Conservation (phyloP, 2,113 vertebrate genomes). For the Rhinogobius similis region DNA sequence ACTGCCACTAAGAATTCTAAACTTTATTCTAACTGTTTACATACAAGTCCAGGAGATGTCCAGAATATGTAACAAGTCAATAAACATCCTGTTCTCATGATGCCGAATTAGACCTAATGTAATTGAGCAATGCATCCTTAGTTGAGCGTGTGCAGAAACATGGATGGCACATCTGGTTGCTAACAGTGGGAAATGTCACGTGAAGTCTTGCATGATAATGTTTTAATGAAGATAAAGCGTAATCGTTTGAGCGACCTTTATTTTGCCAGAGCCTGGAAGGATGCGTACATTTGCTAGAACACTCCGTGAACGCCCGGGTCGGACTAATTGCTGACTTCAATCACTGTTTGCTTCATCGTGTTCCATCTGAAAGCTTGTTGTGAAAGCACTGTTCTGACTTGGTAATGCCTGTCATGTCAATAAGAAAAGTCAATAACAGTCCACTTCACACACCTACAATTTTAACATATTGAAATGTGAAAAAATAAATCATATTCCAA, state of each 20-base stretch:
- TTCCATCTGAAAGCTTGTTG: not conserved
- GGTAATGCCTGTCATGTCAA: not conserved
- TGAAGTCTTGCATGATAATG: constrained; percentile 43
- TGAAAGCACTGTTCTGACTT: not conserved
- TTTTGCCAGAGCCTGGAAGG: constrained; percentile 1
- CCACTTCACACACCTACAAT: not conserved
- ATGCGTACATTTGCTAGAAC: not conserved
- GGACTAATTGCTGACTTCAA: constrained; percentile 2
- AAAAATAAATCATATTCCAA: not conserved
- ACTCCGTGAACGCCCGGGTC: not conserved
- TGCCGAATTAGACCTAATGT: constrained; percentile 4
- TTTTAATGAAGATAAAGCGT: constrained; percentile 43
- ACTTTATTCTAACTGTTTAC: not conserved
- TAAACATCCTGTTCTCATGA: constrained; percentile 8
- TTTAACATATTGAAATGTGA: not conserved
- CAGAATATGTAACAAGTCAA: not conserved
- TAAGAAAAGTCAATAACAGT: not conserved
- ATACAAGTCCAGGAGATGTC: not conserved
- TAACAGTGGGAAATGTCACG: constrained; percentile 43
- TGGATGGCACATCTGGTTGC: constrained; percentile 5
- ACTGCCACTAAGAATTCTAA: not conserved
- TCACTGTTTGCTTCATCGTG: constrained; percentile 2
- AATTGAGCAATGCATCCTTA: constrained; percentile 14
- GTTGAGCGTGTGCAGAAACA: constrained; percentile 18
- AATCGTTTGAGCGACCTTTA: constrained; percentile 31